A percentile compares a stretch with the other conserved stretches of the same genome.
These are phyloP conservation scores for Aulostomus chinensis DNA, from an alignment of 2,797 vertebrate species.

Conservation along the genomic window DNA sequence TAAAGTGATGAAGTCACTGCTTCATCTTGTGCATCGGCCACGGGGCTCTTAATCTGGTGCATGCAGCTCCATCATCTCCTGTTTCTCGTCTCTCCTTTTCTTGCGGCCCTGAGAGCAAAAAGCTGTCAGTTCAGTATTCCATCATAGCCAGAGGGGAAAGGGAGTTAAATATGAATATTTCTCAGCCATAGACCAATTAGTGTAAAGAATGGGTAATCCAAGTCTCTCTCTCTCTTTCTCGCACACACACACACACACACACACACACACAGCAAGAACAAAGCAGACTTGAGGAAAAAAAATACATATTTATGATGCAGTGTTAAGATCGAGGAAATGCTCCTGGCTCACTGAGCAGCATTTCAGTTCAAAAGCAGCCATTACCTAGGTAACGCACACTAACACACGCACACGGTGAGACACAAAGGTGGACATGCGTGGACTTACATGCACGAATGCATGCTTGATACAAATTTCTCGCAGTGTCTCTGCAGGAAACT, in stretches of 20 bases:
- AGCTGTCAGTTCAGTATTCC: slow-evolving; percentile 1
- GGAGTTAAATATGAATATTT: slow-evolving; percentile 19
- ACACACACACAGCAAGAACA: not conserved
- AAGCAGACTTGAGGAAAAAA: slow-evolving; percentile 20
- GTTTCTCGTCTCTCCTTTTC: not conserved
- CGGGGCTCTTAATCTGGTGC: not conserved
- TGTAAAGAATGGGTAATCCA: slow-evolving; percentile 1
- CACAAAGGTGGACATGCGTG: too few species aligned
- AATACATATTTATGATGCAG: slow-evolving; percentile 41
- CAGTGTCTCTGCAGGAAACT: slow-evolving; percentile 17
- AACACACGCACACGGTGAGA: too few species aligned
- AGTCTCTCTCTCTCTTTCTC: not conserved
- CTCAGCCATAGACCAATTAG: slow-evolving; percentile 2
- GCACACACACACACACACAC: not conserved
- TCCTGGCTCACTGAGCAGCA: slow-evolving; percentile 1
- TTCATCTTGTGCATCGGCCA: not conserved
- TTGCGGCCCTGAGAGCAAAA: not conserved
- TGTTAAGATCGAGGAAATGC: slow-evolving; percentile 6
- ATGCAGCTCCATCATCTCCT: not conserved
- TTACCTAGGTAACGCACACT: slow-evolving; percentile 6
- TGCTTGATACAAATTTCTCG: too few species aligned
- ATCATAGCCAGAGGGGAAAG: not conserved
- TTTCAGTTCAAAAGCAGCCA: slow-evolving; percentile 14
- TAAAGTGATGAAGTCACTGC: not conserved
- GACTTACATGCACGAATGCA: too few species aligned